Percentiles rank a stretch among this genome's conserved stretches.
Evolutionary conservation across 2,113 vertebrate species (phyloP).

Genomic region (Strigops habroptila): DNA sequence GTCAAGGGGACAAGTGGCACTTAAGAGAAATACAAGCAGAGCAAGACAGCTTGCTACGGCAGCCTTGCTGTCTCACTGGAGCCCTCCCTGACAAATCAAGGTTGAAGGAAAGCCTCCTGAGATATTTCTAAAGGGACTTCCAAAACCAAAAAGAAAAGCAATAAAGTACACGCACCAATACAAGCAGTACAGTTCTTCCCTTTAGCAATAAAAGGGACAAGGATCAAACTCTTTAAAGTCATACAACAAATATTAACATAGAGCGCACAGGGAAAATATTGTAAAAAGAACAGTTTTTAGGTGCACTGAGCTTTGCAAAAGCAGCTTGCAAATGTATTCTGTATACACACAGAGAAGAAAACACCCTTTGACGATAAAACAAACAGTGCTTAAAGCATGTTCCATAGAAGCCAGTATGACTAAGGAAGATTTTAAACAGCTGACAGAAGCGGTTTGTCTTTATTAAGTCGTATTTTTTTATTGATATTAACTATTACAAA

Average conservation of each 20-base stretch:
- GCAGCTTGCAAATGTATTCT: neutral
- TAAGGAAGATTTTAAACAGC: neutral
- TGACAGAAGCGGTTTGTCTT: neutral
- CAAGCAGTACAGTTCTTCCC: neutral
- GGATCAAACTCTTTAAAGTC: neutral
- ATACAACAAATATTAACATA: neutral
- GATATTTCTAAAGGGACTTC: neutral
- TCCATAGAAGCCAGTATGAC: neutral
- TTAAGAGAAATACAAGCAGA: neutral
- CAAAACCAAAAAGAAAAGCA: neutral
- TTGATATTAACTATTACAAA: neutral
- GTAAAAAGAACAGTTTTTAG: neutral
- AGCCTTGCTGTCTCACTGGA: neutral
- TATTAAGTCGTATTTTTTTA: neutral
- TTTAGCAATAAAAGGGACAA: neutral
- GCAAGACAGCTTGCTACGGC: neutral
- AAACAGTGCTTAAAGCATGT: neutral
- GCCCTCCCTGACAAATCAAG: neutral
- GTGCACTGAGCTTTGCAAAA: neutral
- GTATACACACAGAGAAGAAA: neutral
- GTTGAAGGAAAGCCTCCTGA: neutral
- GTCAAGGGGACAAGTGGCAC: neutral
- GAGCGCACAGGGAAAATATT: neutral
- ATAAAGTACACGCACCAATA: neutral
- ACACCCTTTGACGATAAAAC: neutral